phyloP scores from a whole-genome alignment of 1,140 invertebrate species.

The Neuroterus valhalla region DNA sequence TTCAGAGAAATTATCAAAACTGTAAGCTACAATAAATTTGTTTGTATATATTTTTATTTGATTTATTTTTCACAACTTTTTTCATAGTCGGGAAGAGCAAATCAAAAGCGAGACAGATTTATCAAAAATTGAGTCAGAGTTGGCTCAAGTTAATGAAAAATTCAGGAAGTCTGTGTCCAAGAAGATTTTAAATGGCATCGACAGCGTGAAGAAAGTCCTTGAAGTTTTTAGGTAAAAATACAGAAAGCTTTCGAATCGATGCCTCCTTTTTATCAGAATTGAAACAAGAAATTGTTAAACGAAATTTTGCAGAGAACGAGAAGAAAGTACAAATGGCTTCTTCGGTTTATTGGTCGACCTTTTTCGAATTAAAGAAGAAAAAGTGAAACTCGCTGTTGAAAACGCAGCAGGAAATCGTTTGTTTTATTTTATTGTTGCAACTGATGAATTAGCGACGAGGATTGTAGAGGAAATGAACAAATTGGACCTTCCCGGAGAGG shows the following conservation, averaged over 20 bases:
- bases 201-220: background rate
- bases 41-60: no score
- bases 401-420: background rate
- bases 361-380: background rate
- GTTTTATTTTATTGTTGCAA: background rate
- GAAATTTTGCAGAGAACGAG: background rate
- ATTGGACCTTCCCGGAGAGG: background rate
- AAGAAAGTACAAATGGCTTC: background rate
- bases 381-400: background rate
- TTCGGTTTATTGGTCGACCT: background rate
- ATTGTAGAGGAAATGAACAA: background rate
- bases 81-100: no score
- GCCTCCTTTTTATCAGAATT: background rate
- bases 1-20: no score
- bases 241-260: background rate
- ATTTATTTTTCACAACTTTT: no score
- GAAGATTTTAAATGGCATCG: background rate
- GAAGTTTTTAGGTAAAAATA: constrained; percentile 1
- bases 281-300: background rate
- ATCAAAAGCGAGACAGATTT: background rate
- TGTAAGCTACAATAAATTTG: no score
- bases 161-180: background rate
- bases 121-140: background rate
- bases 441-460: background rate
- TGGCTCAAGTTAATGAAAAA: background rate